Percentiles rank a stretch among this genome's conserved stretches.
Conservation (phyloP, 2,888 invertebrate species). For the Clunio marinus region DNA sequence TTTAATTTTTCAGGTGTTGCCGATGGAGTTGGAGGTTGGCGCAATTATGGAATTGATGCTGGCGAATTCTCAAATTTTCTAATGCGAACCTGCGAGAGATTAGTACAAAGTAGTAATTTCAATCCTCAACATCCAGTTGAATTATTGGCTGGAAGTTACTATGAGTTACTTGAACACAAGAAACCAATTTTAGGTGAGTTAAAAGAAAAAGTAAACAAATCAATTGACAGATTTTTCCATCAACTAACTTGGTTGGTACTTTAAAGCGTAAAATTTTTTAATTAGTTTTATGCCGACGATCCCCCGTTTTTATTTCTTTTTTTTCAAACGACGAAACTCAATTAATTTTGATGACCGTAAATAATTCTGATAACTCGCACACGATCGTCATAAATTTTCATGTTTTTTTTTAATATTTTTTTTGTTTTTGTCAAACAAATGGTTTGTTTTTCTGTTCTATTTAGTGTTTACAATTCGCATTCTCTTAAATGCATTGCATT, state of each 20-base stretch:
- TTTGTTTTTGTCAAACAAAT: too few species aligned
- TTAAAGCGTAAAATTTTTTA: too few species aligned
- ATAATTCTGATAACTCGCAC: slow-evolving; percentile 4
- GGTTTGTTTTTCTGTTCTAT: too few species aligned
- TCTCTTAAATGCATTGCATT: slow-evolving; percentile 3
- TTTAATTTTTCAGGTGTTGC: slow-evolving; percentile 74
- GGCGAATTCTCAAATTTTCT: slow-evolving; percentile 91
- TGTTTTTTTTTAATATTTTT: too few species aligned
- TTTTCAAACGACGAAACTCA: too few species aligned
- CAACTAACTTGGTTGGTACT: too few species aligned
- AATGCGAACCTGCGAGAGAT: slow-evolving; percentile 90
- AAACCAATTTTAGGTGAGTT: slow-evolving; percentile 79
- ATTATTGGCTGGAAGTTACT: slow-evolving; percentile 85
- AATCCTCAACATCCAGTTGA: slow-evolving; percentile 81
- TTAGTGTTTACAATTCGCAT: background rate
- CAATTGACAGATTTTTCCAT: too few species aligned
- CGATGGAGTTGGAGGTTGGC: slow-evolving; percentile 98
- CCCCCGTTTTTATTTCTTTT: too few species aligned
- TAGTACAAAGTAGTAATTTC: slow-evolving; percentile 85
- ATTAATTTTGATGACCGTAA: too few species aligned
- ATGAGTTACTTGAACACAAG: slow-evolving; percentile 86
- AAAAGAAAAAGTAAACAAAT: too few species aligned
- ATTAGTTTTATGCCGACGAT: too few species aligned
- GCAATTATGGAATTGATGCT: slow-evolving; percentile 95
- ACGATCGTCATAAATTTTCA: background rate